Percentiles rank a stretch among this genome's conserved stretches.
These are phyloP conservation scores for Heliconius sara DNA, from an alignment of 2,888 invertebrate genomes.

Conservation along the genomic window DNA sequence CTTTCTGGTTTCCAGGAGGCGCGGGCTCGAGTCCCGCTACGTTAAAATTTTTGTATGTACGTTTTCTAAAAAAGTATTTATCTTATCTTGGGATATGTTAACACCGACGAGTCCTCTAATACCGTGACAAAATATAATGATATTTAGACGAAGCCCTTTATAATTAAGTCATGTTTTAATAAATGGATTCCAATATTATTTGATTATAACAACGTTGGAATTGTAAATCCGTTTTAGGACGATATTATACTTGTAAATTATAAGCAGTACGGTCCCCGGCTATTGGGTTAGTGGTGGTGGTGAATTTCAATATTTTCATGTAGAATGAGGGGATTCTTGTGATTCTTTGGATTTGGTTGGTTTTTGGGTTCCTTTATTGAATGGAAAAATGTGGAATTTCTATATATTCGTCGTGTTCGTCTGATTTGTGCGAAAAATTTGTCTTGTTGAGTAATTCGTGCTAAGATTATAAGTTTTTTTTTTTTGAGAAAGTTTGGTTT, in stretches of 20 bases:
- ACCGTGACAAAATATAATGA: slow-evolving; percentile 35
- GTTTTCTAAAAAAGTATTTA: too few relatives aligned
- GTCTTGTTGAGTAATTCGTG: too few relatives aligned
- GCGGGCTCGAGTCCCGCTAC: too few relatives aligned
- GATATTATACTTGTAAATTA: slow-evolving; percentile 56
- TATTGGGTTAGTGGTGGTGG: slow-evolving; percentile 27
- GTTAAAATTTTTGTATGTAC: too few relatives aligned
- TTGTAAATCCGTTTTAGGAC: slow-evolving; percentile 52
- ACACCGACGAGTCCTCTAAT: not conserved
- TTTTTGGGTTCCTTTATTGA: not conserved
- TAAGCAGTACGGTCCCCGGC: slow-evolving; percentile 45
- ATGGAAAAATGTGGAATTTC: too few relatives aligned
- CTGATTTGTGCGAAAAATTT: too few relatives aligned
- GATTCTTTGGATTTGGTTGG: not conserved
- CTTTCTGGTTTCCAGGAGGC: too few relatives aligned
- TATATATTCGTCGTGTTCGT: too few relatives aligned
- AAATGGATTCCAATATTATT: slow-evolving; percentile 49
- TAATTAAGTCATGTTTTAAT: slow-evolving; percentile 49
- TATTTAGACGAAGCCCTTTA: slow-evolving; percentile 43
- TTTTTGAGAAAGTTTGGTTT: too few relatives aligned
- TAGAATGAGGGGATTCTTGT: slow-evolving; percentile 11
- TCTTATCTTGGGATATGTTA: too few relatives aligned
- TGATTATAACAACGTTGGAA: slow-evolving; percentile 53
- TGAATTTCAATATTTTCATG: slow-evolving; percentile 37
- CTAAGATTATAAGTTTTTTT: too few relatives aligned